Base-by-base conservation (phyloP, 2,797 vertebrate species). In the Coluber constrictor region DNA sequence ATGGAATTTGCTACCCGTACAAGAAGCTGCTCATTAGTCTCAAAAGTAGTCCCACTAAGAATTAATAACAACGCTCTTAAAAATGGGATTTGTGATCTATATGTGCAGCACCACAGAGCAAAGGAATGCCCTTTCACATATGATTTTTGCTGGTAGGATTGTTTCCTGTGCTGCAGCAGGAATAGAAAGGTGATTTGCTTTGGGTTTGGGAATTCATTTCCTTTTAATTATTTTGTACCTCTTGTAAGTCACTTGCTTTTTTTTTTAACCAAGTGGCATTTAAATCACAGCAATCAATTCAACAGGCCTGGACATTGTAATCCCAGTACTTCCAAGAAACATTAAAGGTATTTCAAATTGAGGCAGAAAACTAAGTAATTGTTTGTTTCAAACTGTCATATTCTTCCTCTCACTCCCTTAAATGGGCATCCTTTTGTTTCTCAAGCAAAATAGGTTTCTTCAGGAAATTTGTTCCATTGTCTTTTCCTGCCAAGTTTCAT, bases 391-490 rank as follows among this genome's bases (percentile, higher is more conserved):
- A 0, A 18, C 27, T 94, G 59, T 56, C 88, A 91, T 55, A 27
- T 8, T 70, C 92, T 0, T 0, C 1, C 89, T 43, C 1, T 10
- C 29, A 86, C 37, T 1, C 7, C 43, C 5, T 20, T 11, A 79
- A 43, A 90, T 5, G 16, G 86, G 32, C 79, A 47, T 32, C 3
- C 18, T 88, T 51, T 56, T 18, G 12, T 37, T 56, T 66, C 61
- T 43, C 54, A 23, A 57, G 59, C 37, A 51, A 91, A 63, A 91
- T 63, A 59, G 8, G 74, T 51, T 87, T 70, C 74, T 23, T 51
- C 5, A 25, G 29, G 51, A n/a, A 92, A 29, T n/a, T 57, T 43
- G 32, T 43, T 57, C 56, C 57, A 61, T 25, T 8, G 60, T 11
- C 13, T 93, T 32, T 90, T 27, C n/a, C 70, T 1, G 0, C 1